Evolutionary conservation across 2,797 vertebrate species (phyloP), one percentile per base, ranked within the genome.

Genomic region (Enteromius argenteus): DNA sequence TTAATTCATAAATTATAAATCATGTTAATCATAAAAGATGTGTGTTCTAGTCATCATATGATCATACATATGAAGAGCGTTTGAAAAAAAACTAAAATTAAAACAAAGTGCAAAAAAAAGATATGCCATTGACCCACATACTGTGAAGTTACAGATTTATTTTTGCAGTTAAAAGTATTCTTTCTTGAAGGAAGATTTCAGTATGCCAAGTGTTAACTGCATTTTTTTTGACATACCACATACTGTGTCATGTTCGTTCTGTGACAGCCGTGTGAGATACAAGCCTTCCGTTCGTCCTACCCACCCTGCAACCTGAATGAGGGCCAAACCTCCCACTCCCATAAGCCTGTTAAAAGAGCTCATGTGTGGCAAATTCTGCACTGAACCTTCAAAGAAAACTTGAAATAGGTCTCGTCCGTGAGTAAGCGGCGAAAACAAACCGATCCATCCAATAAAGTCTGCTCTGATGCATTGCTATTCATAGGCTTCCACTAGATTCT

Each of bases 311-410:
- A 83, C 78, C 82, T 67, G 80, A 87, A 88, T 64, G 79, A 73
- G 85, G 78, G 73, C 86, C 84, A 85, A 90, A 79, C 68, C 83
- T 77, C 85, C 80, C 80, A 88, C 89, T 85, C 78, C 71, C 73
- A 83, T 87, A 88, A 90, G 85, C 89, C 87, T 90, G 85, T 86
- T 87, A 87, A 82, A 86, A 81, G 85, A 85, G 84, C 83, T 85
- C 80, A 86, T 87, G 86, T 87, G 86, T 87, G 82, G 85, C 79
- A 86, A 85, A 85, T 85, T 80, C 85, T 73, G 62, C 15, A 44
- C 84, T 56, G 71, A 86, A 85, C 85, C 87, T 84, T 88, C 74
- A 87, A 89, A 88, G 80, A 77, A 79, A 87, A 85, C 69, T 86
- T 86, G 71, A 90, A 87, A 87, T 82, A 86, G 83, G 83, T 76